These are phyloP conservation scores for Falco columbarius DNA, from an alignment of 2,797 vertebrate species.

Conservation along the genomic window DNA sequence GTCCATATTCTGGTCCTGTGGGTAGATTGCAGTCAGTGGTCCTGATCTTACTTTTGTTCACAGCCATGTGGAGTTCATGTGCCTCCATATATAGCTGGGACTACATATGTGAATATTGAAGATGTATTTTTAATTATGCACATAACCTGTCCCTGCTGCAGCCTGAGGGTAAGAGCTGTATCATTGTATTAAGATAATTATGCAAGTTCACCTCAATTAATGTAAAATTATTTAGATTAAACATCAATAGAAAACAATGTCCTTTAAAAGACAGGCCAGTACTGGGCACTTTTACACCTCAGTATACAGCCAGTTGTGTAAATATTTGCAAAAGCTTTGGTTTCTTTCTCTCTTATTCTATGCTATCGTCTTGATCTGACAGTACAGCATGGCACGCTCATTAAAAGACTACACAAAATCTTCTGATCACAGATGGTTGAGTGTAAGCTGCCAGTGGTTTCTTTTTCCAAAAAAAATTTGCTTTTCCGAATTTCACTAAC, in stretches of 20 bases:
- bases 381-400: not conserved
- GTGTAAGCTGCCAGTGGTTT: not conserved
- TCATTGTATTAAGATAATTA: not conserved
- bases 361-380: rapidly evolving
- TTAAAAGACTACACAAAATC: not conserved
- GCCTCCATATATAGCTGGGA: not conserved
- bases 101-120: not conserved
- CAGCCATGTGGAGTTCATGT: not conserved
- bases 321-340: not conserved
- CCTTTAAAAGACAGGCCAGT: not conserved
- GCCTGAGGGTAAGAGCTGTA: not conserved
- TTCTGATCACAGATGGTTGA: not conserved
- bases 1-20: not conserved
- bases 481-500: not conserved
- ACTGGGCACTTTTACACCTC: not conserved
- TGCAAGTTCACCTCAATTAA: not conserved
- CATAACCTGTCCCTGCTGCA: not conserved
- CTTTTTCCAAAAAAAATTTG: not conserved
- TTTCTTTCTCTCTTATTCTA: not conserved
- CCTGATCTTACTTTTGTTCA: not conserved
- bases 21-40: not conserved
- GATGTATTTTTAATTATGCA: not conserved
- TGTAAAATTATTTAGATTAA: not conserved
- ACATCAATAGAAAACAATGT: not conserved
- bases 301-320: not conserved